Percentiles rank a stretch among this genome's conserved stretches.
Evolutionary conservation across 2,797 vertebrate species (phyloP).

Genomic region (Arvicola amphibius): DNA sequence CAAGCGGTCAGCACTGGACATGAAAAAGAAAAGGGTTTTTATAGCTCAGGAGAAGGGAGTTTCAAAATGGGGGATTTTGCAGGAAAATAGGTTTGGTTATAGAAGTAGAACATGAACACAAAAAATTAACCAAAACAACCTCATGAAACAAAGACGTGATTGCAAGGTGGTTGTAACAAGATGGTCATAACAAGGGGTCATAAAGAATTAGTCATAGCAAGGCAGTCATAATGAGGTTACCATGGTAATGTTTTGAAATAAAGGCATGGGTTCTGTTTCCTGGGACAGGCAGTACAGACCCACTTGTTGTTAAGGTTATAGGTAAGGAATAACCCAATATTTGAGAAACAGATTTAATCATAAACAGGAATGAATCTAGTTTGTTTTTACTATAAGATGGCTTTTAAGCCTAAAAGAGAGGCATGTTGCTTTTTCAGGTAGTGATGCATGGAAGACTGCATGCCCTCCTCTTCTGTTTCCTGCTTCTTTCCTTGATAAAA

Average conservation of each 20-base stretch:
- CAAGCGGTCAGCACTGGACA: neutral
- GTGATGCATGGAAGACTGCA: too few species aligned
- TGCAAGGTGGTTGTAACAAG: neutral
- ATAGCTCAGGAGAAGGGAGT: neutral
- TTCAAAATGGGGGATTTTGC: neutral
- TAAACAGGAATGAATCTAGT: neutral
- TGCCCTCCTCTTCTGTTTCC: neutral
- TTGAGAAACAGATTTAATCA: neutral
- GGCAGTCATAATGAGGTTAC: too few species aligned
- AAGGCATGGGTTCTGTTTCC: neutral
- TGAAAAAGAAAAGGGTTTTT: neutral
- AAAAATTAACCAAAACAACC: neutral
- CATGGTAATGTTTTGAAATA: neutral
- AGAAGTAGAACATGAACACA: neutral
- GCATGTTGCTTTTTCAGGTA: too few species aligned
- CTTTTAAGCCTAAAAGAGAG: neutral
- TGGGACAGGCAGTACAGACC: neutral
- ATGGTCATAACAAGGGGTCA: neutral
- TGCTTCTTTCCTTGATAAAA: neutral
- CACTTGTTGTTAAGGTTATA: neutral
- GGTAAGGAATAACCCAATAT: too few species aligned
- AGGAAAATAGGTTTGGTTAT: too few species aligned
- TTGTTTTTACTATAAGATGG: neutral
- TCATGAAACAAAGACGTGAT: neutral
- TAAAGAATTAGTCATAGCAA: too few species aligned